Conservation (phyloP, 2,797 vertebrate genomes). For the Coracias cyanogaster region DNA sequence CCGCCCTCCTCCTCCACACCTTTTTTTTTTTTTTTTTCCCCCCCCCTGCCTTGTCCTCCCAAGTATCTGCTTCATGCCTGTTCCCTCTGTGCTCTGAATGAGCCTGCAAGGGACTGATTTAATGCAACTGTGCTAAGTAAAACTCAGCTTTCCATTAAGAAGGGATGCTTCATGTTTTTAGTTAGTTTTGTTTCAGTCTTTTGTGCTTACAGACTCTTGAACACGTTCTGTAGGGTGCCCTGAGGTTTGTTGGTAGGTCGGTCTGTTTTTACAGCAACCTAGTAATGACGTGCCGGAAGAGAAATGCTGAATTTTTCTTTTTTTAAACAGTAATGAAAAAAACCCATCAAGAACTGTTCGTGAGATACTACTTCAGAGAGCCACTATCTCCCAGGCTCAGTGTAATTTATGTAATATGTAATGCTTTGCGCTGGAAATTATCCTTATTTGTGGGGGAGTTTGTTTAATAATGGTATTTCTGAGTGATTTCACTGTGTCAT, state of each 20-base stretch:
- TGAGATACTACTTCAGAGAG: neutral
- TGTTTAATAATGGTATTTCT: neutral
- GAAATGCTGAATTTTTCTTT: neutral
- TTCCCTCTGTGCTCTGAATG: neutral
- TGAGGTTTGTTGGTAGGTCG: neutral
- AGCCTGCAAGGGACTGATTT: neutral
- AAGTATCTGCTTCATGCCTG: neutral
- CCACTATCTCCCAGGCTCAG: neutral
- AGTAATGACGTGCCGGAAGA: neutral
- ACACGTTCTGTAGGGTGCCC: neutral
- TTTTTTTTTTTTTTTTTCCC: neutral
- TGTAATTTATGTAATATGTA: neutral
- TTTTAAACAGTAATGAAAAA: neutral
- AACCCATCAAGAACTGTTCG: neutral
- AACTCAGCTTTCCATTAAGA: neutral
- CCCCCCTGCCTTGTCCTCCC: neutral
- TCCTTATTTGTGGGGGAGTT: neutral
- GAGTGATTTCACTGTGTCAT: neutral
- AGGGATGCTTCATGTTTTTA: neutral
- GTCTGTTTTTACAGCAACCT: neutral
- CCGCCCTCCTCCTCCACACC: too few species aligned
- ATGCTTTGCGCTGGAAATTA: neutral
- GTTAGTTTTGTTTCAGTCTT: rapidly evolving
- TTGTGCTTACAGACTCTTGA: neutral
- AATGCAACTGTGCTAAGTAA: neutral